Percentiles rank a stretch among this genome's conserved stretches.
phyloP scores from a whole-genome alignment of 2,797 vertebrate genomes.

The Lagorchestes hirsutus region DNA sequence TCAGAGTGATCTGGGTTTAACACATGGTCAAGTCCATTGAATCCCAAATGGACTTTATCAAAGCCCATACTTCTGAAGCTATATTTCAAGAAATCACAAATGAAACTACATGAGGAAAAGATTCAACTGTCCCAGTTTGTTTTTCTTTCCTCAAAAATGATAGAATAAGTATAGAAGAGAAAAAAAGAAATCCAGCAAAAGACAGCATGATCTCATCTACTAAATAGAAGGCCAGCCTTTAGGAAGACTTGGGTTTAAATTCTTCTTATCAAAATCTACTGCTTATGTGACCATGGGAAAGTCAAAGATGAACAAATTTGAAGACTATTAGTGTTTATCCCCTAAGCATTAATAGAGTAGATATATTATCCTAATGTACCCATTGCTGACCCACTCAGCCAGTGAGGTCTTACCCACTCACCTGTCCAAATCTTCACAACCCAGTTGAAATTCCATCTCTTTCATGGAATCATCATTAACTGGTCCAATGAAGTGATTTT shows the following conservation, averaged over 20 bases:
- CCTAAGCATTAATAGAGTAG: not conserved
- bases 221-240: not conserved
- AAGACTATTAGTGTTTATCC: not conserved
- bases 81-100: too few relatives aligned
- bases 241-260: not conserved
- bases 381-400: not conserved
- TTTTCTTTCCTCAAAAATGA: too few relatives aligned
- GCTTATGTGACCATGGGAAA: not conserved
- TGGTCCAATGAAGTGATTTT: not conserved
- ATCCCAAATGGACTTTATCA: too few relatives aligned
- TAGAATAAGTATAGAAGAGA: too few relatives aligned
- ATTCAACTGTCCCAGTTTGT: too few relatives aligned
- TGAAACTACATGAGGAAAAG: too few relatives aligned
- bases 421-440: conserved; percentile 19
- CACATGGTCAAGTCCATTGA: too few relatives aligned
- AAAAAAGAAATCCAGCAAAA: not conserved
- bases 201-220: not conserved
- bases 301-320: not conserved
- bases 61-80: too few relatives aligned
- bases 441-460: not conserved
- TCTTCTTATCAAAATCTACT: not conserved
- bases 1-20: too few relatives aligned
- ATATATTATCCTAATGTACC: not conserved
- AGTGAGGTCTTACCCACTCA: not conserved
- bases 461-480: not conserved